Percentiles rank a stretch among this genome's conserved stretches.
Conservation (phyloP, 2,113 vertebrate species). For the Nematolebias whitei region DNA sequence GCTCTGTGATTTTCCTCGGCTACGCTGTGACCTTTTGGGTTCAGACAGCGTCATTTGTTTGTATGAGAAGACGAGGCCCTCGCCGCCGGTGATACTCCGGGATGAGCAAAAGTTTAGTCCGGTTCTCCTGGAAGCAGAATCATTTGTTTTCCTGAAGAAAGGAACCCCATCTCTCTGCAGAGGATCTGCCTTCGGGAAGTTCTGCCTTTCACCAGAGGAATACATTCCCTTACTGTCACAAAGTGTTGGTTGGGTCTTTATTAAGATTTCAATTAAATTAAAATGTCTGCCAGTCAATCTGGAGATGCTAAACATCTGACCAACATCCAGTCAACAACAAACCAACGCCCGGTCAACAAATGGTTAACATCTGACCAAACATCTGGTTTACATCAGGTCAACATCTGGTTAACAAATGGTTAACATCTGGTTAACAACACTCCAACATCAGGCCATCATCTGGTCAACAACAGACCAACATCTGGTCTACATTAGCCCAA, state of each 20-base stretch:
- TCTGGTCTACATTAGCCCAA: too few species aligned
- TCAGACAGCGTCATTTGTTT: conserved; percentile 76
- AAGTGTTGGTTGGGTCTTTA: not conserved
- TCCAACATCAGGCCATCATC: too few species aligned
- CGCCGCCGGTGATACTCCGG: conserved; percentile 10
- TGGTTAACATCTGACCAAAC: too few species aligned
- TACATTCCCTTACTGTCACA: conserved; percentile 1
- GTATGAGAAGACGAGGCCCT: conserved; percentile 57
- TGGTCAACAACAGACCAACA: too few species aligned
- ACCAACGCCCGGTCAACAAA: too few species aligned
- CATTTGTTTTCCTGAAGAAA: conserved; percentile 41
- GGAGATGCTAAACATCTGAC: too few species aligned
- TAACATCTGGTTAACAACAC: too few species aligned
- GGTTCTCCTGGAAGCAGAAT: conserved; percentile 42
- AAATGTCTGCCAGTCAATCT: too few species aligned
- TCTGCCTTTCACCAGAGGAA: not conserved
- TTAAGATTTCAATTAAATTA: not conserved
- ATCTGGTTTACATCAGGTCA: too few species aligned
- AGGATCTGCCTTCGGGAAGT: conserved; percentile 9
- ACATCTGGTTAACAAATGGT: too few species aligned
- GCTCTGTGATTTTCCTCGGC: conserved; percentile 65
- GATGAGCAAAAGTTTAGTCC: conserved; percentile 58
- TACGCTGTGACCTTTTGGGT: conserved; percentile 72
- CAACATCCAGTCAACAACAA: too few species aligned
- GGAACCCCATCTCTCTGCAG: conserved; percentile 16